Conservation (phyloP, 2,113 vertebrate species). For the Hiodon tergisus region DNA sequence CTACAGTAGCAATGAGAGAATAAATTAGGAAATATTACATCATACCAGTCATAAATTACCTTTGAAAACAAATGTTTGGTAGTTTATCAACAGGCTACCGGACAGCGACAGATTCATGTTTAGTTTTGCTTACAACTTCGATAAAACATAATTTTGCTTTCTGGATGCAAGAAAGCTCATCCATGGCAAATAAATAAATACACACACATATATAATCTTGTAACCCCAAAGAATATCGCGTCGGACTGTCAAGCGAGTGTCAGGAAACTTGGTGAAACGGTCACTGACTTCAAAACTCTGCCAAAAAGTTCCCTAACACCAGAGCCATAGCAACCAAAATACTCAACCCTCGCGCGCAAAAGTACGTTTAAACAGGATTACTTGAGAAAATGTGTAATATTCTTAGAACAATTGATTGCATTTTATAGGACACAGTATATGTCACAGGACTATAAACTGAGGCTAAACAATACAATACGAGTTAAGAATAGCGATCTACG, state of each 20-base stretch:
- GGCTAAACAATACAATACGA: neutral
- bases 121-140: too few relatives aligned
- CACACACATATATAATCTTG: too few relatives aligned
- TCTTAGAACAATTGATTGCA: slow-evolving; percentile 2
- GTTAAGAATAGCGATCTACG: too few relatives aligned
- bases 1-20: too few relatives aligned
- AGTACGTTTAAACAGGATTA: neutral
- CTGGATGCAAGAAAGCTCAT: too few relatives aligned
- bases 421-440: neutral
- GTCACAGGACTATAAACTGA: neutral
- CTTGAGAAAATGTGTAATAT: neutral
- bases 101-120: too few relatives aligned
- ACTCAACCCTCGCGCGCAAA: slow-evolving; percentile 10
- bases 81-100: too few relatives aligned
- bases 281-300: slow-evolving; percentile 6
- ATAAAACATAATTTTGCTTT: too few relatives aligned
- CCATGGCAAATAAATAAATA: too few relatives aligned
- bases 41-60: too few relatives aligned
- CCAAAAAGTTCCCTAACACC: slow-evolving; percentile 14
- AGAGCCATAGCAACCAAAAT: slow-evolving; percentile 20
- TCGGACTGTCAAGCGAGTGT: neutral
- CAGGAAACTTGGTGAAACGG: slow-evolving; percentile 2
- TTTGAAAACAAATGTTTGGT: too few relatives aligned
- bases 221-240: neutral
- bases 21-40: too few relatives aligned